Base-by-base conservation (phyloP, 2,797 vertebrate genomes). In the Oryzias sinensis region DNA sequence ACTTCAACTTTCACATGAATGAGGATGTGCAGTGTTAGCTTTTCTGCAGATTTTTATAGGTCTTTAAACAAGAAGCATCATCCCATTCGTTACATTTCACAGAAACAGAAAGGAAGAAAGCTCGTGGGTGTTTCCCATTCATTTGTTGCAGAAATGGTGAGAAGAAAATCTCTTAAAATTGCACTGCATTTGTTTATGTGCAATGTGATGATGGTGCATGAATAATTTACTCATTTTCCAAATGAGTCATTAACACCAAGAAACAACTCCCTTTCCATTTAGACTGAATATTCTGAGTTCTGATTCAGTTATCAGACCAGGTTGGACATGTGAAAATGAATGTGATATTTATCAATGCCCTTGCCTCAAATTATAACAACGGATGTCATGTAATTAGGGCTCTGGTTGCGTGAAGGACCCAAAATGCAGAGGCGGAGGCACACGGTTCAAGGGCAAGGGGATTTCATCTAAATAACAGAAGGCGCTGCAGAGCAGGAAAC, bases 161-260 rank as follows among this genome's bases (percentile, higher is more conserved):
- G 51, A 16, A 14, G 16, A 52, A 64, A 68, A 44, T 6, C 1
- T 62, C 42, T 57, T 14, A 25, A 22, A 43, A 46, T 24, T 20
- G 48, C 49, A 6, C 49, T 25, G 55, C 7, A 43, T 56, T 4
- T 65, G 45, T 72, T 70, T 45, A 49, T 58, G 29, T 5, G 56
- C 25, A 18, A 49, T 6, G 49, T 5, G 42, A 64, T 46, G 44
- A 15, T 1, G 13, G 44, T 18, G 18, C 18, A 49, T 66, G 53
- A 74, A 74, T 79, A 68, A 77, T 77, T 80, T 47, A 63, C 41
- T 68, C 8, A 48, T 40, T 4, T 17, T 73, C 42, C 49, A 27
- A 60, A 59, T 42, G 55, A 65, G 41, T 71, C 65, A 57, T 76
- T 54, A 63, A 55, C 64, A 64, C 60, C 48, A 73, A 11, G 1